These are phyloP conservation scores for Phallusia fumigata DNA, from an alignment of 23 tunicate genomes.

Conservation along the genomic window DNA sequence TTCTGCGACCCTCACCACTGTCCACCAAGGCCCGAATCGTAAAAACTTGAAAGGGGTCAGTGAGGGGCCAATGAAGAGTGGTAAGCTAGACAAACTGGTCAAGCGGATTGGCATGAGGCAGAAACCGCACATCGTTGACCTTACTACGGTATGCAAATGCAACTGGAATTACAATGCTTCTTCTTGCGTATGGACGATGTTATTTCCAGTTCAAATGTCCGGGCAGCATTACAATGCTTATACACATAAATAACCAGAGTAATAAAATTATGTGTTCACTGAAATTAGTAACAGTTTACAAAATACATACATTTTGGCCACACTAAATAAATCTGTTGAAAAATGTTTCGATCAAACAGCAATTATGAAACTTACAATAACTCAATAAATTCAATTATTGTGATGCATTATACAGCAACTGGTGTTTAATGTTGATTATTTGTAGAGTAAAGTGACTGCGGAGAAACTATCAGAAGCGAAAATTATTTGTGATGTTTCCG, in stretches of 20 bases:
- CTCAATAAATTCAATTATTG: too few species aligned
- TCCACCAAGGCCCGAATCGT: conserved; percentile 50
- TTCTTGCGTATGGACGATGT: too few species aligned
- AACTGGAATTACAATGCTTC: too few species aligned
- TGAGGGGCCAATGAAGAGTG: conserved; percentile 22
- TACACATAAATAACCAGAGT: too few species aligned
- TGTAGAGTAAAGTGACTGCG: conserved; percentile 75
- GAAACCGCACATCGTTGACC: conserved; percentile 68
- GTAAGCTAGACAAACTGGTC: conserved; percentile 65
- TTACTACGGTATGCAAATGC: conserved; percentile 72
- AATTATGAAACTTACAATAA: too few species aligned
- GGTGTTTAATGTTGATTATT: not conserved
- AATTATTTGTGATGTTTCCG: conserved; percentile 54
- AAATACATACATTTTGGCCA: not conserved
- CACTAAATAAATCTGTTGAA: too few species aligned
- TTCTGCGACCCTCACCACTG: conserved; percentile 92
- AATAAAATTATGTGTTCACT: too few species aligned
- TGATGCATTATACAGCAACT: too few species aligned
- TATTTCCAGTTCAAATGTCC: too few species aligned
- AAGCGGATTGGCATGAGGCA: conserved; percentile 60
- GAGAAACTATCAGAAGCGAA: conserved; percentile 72
- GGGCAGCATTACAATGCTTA: too few species aligned
- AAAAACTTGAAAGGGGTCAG: not conserved
- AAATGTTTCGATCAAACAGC: not conserved
- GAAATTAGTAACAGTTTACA: too few species aligned